These are phyloP conservation scores for Squalus acanthias DNA, from an alignment of 2,797 vertebrate genomes.

Conservation along the genomic window DNA sequence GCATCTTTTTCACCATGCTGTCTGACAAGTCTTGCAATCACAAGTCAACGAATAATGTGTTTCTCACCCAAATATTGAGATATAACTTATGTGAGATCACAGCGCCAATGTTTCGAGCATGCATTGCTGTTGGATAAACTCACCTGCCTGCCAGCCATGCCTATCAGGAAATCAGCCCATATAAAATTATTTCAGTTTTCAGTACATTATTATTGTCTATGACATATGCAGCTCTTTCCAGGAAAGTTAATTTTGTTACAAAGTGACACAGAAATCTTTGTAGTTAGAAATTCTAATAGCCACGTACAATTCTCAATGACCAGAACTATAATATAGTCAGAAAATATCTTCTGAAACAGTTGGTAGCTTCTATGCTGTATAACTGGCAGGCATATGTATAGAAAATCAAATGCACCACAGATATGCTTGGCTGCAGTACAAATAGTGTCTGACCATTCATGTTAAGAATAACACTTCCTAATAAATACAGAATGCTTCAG, in stretches of 20 bases:
- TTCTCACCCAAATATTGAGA: background rate
- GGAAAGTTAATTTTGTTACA: background rate
- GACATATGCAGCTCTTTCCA: background rate
- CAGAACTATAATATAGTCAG: background rate
- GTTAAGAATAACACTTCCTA: slow-evolving; percentile 29
- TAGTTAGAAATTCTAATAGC: background rate
- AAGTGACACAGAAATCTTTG: background rate
- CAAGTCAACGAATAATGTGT: background rate
- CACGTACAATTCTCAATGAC: slow-evolving; percentile 7
- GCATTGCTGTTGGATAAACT: background rate
- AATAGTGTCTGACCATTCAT: slow-evolving; percentile 10
- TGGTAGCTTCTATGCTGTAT: background rate
- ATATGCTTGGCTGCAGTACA: slow-evolving; percentile 27
- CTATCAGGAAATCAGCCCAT: background rate
- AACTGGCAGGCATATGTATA: slow-evolving; percentile 24
- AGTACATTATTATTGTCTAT: background rate
- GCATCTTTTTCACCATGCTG: background rate
- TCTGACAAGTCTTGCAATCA: background rate
- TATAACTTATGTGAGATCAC: background rate
- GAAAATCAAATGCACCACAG: slow-evolving; percentile 17
- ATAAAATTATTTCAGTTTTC: background rate
- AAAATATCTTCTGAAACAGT: background rate
- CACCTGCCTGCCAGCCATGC: background rate
- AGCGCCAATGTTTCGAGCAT: background rate
- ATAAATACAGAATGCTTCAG: slow-evolving; percentile 23